These are phyloP conservation scores for Bucorvus abyssinicus DNA, from an alignment of 2,797 vertebrate genomes.

Conservation along the genomic window DNA sequence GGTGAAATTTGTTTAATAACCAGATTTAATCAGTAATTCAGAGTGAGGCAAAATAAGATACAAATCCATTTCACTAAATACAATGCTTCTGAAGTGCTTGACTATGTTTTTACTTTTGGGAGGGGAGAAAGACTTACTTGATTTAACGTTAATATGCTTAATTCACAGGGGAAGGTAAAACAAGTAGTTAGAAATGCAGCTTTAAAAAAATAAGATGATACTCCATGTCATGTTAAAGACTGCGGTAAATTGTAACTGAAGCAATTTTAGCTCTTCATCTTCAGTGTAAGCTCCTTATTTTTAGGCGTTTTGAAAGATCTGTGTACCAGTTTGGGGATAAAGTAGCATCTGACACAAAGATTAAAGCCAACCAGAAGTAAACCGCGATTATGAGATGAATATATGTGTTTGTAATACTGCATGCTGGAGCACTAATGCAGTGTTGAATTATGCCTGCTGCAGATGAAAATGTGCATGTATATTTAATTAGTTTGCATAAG, in stretches of 20 bases:
- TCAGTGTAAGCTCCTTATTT: constrained; percentile 53
- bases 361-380: constrained; percentile 50
- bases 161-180: neutral
- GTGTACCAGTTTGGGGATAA: constrained; percentile 18
- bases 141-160: neutral
- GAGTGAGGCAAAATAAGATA: neutral
- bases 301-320: neutral
- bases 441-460: constrained; percentile 26
- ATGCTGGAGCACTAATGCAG: neutral
- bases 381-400: neutral
- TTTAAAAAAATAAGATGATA: neutral
- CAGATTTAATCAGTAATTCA: neutral
- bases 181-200: neutral
- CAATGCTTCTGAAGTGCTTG: neutral
- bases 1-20: neutral
- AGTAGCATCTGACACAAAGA: constrained; percentile 50
- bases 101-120: neutral
- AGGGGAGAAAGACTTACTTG: neutral
- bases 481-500: constrained; percentile 55
- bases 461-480: constrained; percentile 47
- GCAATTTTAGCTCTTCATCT: constrained; percentile 9
- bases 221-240: neutral
- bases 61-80: neutral
- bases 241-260: neutral
- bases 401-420: neutral